These are phyloP conservation scores for Metallyticus violacea DNA, from an alignment of 2,888 invertebrate genomes.

Conservation along the genomic window DNA sequence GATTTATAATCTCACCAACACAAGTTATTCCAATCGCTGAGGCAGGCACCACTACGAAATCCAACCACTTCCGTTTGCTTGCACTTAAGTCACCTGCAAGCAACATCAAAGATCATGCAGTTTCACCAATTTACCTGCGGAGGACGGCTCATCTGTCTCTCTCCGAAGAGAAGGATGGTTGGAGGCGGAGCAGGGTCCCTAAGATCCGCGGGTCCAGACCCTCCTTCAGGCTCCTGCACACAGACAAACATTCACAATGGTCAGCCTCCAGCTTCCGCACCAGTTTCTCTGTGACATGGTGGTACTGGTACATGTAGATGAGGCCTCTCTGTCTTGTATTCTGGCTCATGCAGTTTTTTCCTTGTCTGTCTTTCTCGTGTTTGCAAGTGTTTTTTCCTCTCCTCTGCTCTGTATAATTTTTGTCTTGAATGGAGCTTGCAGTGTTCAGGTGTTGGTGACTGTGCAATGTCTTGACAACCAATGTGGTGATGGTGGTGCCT, in stretches of 20 bases:
- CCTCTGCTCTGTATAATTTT: neutral
- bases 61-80: neutral
- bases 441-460: constrained; percentile 16
- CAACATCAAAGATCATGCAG: neutral
- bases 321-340: too few species aligned
- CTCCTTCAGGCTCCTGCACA: neutral
- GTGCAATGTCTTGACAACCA: constrained; percentile 16
- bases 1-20: neutral
- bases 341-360: constrained; percentile 15
- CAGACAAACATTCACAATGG: constrained; percentile 6
- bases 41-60: neutral
- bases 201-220: too few species aligned
- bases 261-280: constrained; percentile 10
- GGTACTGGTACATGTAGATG: neutral
- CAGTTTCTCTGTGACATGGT: neutral
- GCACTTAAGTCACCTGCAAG: neutral
- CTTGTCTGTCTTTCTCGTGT: neutral
- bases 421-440: neutral
- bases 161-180: neutral
- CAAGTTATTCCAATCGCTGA: neutral
- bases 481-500: neutral
- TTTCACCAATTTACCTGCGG: neutral
- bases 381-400: neutral
- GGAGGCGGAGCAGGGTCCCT: too few species aligned
- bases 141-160: neutral